phyloP scores from a whole-genome alignment of 1,140 invertebrate genomes.

The Sesamia nonagrioides region DNA sequence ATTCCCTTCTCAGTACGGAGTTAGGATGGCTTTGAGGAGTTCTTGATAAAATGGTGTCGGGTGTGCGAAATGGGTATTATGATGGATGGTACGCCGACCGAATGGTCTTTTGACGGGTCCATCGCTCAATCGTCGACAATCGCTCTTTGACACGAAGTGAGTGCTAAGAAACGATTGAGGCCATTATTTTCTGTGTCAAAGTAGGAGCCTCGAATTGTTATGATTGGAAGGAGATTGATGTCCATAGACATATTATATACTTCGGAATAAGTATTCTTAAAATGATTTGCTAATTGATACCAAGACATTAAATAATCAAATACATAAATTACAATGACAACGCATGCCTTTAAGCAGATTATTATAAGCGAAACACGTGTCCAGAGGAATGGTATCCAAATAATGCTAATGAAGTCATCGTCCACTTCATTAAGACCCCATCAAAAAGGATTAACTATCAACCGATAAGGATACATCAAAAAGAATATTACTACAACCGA shows the following conservation, averaged over 20 bases:
- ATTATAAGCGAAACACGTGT: background rate
- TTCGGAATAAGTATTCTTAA: background rate
- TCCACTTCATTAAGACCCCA: constrained; percentile 48
- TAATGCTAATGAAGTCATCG: constrained; percentile 26
- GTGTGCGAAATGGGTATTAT: constrained; percentile 75
- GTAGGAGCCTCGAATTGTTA: constrained; percentile 45
- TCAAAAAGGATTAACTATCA: constrained; percentile 34
- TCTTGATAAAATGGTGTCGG: constrained; percentile 63
- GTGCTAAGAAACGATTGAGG: constrained; percentile 71
- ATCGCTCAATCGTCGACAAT: constrained; percentile 84
- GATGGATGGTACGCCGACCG: constrained; percentile 82
- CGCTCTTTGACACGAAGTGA: constrained; percentile 75
- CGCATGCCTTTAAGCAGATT: background rate
- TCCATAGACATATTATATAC: background rate
- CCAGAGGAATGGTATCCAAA: background rate
- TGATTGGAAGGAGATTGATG: constrained; percentile 42
- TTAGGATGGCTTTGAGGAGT: constrained; percentile 43
- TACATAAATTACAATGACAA: background rate
- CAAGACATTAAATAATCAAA: background rate
- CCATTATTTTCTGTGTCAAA: constrained; percentile 74
- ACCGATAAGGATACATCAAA: constrained; percentile 60
- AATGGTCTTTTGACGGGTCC: constrained; percentile 80
- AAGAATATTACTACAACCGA: constrained; percentile 67
- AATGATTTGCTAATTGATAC: background rate
- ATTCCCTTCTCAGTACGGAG: constrained; percentile 11